Evolutionary conservation across 1,140 invertebrate genomes (phyloP).

Genomic region (Rhopalosiphum maidis): DNA sequence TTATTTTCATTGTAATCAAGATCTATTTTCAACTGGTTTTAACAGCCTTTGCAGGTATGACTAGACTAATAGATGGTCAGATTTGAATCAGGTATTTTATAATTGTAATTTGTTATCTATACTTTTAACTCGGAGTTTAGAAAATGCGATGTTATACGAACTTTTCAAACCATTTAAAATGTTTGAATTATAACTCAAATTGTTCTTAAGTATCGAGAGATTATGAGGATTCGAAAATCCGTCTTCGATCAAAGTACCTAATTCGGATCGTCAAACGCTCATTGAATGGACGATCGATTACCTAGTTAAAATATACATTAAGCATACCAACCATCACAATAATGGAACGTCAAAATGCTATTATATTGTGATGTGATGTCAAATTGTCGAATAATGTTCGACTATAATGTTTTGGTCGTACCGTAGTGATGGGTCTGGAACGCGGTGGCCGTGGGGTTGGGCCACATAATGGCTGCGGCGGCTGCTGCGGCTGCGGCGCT

Average conservation of each 20-base stretch:
- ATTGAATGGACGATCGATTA: not conserved
- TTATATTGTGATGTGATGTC: not conserved
- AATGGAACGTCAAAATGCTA: not conserved
- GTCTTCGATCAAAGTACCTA: not conserved
- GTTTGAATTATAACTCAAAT: not conserved
- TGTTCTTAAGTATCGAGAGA: not conserved
- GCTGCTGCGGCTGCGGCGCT: not conserved
- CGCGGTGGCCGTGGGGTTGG: constrained; percentile 25
- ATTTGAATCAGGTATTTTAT: too few species aligned
- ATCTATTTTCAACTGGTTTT: too few species aligned
- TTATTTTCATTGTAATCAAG: too few species aligned
- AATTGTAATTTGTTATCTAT: too few species aligned
- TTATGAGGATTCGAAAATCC: not conserved
- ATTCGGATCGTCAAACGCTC: not conserved
- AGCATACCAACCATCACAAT: too few species aligned
- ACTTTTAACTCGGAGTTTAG: too few species aligned
- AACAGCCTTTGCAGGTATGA: too few species aligned
- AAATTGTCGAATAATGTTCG: not conserved
- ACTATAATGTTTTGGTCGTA: not conserved
- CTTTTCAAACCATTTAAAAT: not conserved
- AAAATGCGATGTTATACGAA: too few species aligned
- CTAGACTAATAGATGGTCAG: too few species aligned
- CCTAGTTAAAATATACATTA: too few species aligned
- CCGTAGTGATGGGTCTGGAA: constrained; percentile 51
- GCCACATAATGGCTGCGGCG: constrained; percentile 49